Percentiles rank a stretch among this genome's conserved stretches.
Conservation (phyloP, 1,140 invertebrate genomes). For the Asobara japonica region DNA sequence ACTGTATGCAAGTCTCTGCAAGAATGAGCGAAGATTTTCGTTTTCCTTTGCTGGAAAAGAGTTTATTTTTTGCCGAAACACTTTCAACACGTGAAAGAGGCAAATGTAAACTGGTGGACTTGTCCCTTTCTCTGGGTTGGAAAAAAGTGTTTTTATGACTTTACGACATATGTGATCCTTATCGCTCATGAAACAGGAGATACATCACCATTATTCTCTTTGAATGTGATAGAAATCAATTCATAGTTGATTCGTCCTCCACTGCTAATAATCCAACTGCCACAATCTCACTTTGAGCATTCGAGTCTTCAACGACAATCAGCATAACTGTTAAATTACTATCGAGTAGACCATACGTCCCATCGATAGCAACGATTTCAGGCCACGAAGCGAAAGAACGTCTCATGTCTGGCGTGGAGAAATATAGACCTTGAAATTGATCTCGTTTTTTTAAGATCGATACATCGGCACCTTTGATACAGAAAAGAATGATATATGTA, state of each 20-base stretch:
- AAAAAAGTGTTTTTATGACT: constrained; percentile 24
- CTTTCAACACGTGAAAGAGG: constrained; percentile 20
- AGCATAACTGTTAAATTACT: constrained; percentile 19
- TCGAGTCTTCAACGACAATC: constrained; percentile 24
- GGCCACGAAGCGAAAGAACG: neutral
- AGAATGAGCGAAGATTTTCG: no score
- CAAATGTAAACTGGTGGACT: constrained; percentile 32
- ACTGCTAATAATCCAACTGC: constrained; percentile 19
- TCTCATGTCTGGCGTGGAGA: neutral
- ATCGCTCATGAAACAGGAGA: constrained; percentile 33
- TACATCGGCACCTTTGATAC: neutral
- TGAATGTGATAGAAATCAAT: constrained; percentile 26
- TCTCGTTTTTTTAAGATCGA: neutral
- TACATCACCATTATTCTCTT: constrained; percentile 14
- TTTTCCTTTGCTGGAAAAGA: no score
- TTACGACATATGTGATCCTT: constrained; percentile 31
- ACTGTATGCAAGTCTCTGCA: neutral
- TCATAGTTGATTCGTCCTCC: constrained; percentile 18
- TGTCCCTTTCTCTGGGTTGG: neutral
- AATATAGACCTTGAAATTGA: neutral
- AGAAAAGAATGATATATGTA: neutral
- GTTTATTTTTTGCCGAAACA: no score
- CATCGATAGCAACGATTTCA: constrained; percentile 20
- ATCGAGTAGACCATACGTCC: constrained; percentile 31
- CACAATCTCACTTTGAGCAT: constrained; percentile 28